Percentiles rank a stretch among this genome's conserved stretches.
Evolutionary conservation across 2,888 invertebrate species (phyloP).

Genomic region (Parnassius glacialis): DNA sequence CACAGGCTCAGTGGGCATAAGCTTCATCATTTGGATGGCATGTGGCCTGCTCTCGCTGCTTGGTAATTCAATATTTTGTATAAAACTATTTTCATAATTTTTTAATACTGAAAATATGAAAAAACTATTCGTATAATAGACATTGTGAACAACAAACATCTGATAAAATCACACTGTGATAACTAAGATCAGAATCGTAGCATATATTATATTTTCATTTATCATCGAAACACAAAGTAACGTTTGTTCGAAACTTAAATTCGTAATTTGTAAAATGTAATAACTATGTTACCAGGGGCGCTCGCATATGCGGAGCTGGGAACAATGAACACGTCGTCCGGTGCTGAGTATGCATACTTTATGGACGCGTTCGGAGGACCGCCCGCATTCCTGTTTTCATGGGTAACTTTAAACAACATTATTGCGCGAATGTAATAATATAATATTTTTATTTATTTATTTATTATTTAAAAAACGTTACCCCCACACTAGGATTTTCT

Average conservation of each 20-base stretch:
- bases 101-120: neutral
- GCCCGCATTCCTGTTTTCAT: constrained; percentile 95
- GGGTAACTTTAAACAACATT: constrained; percentile 80
- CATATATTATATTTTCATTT: too few species aligned
- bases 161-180: too few species aligned
- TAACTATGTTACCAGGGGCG: constrained; percentile 83
- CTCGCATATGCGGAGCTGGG: constrained; percentile 96
- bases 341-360: constrained; percentile 97
- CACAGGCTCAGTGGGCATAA: constrained; percentile 96
- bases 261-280: too few species aligned
- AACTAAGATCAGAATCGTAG: too few species aligned
- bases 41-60: constrained; percentile 95
- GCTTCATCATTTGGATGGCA: constrained; percentile 96
- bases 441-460: too few species aligned
- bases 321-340: constrained; percentile 97
- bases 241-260: too few species aligned
- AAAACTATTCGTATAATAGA: too few species aligned
- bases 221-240: too few species aligned
- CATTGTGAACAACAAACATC: too few species aligned
- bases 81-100: neutral
- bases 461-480: too few species aligned
- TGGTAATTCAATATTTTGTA: constrained; percentile 76
- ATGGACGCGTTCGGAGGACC: constrained; percentile 96
- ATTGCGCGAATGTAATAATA: too few species aligned
- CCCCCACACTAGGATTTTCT: too few species aligned